These are phyloP conservation scores for Scolopax rusticola DNA, from an alignment of 2,797 vertebrate species.

Conservation along the genomic window DNA sequence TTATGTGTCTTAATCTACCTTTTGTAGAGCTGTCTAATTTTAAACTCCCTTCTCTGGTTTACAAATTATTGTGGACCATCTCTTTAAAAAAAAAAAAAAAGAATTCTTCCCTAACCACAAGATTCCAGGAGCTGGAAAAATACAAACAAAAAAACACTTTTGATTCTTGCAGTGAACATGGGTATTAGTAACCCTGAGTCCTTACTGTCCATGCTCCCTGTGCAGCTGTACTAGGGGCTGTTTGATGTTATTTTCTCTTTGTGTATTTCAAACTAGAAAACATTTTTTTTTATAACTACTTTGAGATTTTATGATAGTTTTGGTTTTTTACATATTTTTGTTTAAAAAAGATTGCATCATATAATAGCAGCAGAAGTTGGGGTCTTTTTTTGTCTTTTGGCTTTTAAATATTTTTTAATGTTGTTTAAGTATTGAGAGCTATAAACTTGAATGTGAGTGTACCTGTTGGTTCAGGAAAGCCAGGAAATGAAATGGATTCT, in stretches of 20 bases:
- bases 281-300: neutral
- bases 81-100: neutral
- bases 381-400: rapidly evolving
- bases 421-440: neutral
- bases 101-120: rapidly evolving
- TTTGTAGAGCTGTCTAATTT: neutral
- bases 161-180: neutral
- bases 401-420: neutral
- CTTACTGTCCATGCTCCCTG: neutral
- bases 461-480: neutral
- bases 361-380: neutral
- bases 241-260: neutral
- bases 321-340: neutral
- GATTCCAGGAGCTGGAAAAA: neutral
- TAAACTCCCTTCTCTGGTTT: neutral
- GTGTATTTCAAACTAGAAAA: neutral
- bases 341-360: neutral
- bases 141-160: neutral
- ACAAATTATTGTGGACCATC: neutral
- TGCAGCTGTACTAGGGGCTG: neutral
- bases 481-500: neutral
- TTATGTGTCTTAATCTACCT: neutral
- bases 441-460: neutral
- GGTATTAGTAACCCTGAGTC: neutral
- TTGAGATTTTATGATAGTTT: neutral